Percentiles rank a stretch among this genome's conserved stretches.
phyloP scores from a whole-genome alignment of 1,140 invertebrate species.

The Drosophila tristis region DNA sequence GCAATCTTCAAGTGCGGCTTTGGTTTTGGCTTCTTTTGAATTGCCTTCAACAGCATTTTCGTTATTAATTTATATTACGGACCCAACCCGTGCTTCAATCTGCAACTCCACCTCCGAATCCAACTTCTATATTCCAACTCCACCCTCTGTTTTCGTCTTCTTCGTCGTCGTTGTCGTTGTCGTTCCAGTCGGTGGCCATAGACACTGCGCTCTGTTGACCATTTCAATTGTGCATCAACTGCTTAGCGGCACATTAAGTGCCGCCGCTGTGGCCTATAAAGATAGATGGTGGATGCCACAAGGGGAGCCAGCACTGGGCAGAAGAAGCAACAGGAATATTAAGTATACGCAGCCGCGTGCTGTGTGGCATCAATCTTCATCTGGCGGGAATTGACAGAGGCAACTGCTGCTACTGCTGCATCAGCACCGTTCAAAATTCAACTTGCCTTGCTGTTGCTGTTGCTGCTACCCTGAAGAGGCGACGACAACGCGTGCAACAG shows the following conservation, averaged over 20 bases:
- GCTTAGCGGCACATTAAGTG: conserved; percentile 54
- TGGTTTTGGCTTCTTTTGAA: conserved; percentile 30
- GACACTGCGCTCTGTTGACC: conserved; percentile 59
- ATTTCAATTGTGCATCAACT: conserved; percentile 57
- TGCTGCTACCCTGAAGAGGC: conserved; percentile 53
- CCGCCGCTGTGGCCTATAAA: conserved; percentile 45
- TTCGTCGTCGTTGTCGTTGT: conserved; percentile 13
- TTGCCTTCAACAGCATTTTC: conserved; percentile 51
- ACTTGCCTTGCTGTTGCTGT: conserved; percentile 13
- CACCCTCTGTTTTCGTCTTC: conserved; percentile 18
- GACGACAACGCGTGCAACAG: conserved; percentile 73
- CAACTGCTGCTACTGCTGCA: conserved; percentile 26
- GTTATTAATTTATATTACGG: conserved; percentile 25
- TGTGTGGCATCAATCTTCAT: conserved; percentile 71
- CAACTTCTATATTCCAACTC: conserved; percentile 15
- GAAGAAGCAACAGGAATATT: conserved; percentile 34
- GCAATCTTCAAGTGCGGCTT: conserved; percentile 8
- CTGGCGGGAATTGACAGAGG: conserved; percentile 41
- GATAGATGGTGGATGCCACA: conserved; percentile 1
- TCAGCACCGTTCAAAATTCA: no score
- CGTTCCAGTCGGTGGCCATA: conserved; percentile 52
- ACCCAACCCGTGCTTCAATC: no score
- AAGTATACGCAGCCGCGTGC: conserved; percentile 45
- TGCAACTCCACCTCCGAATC: conserved; percentile 10
- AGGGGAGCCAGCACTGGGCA: conserved; percentile 4